Evolutionary conservation across 2,797 vertebrate genomes (phyloP), one percentile per base, ranked within the genome.

Genomic region (Smutsia gigantea): DNA sequence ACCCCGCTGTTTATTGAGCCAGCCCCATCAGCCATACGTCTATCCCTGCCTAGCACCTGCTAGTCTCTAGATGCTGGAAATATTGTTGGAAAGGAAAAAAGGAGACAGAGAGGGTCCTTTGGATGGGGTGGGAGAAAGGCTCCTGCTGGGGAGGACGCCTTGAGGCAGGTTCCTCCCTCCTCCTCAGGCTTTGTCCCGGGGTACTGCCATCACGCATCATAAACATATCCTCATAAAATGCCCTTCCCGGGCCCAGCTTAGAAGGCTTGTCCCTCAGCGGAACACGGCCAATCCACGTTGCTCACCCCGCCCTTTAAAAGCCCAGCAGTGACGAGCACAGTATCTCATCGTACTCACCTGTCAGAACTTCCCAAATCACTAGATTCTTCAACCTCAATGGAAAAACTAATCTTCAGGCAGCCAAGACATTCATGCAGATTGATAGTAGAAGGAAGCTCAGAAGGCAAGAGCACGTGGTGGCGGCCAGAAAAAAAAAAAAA

Each of bases 141-240:
- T 57, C 53, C 63, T 0, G 12, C 14, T 29, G 13, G 49, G 18
- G 8, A 23, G 17, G 59, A 71, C 46, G 7, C 0, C 63, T 42
- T 4, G n/a, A 17, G 29, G 8, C n/a, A 31, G 55, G 6, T 15
- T 2, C 9, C 27, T 29, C 53, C n/a, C 39, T 66, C 13, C 29
- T 4, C 21, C 42, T 25, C 1, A 3, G 37, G 31, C 59, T 37
- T 15, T 3, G 9, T 51, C 66, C 88, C 61, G 51, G 19, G 39
- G 7, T 5, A 4, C 1, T 8, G 31, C 39, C 6, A 0, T 71
- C 7, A 21, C 12, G 42, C 42, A 2, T 46, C 42, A 46, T 10
- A 46, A 46, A 10, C 42, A 46, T 46, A 8, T 46, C 42, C 42
- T 46, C 75, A 31, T 34, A 59, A 39, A 84, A 53, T 1, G 11